Evolutionary conservation across 2,113 vertebrate species (phyloP).

Genomic region (Anas platyrhynchos): DNA sequence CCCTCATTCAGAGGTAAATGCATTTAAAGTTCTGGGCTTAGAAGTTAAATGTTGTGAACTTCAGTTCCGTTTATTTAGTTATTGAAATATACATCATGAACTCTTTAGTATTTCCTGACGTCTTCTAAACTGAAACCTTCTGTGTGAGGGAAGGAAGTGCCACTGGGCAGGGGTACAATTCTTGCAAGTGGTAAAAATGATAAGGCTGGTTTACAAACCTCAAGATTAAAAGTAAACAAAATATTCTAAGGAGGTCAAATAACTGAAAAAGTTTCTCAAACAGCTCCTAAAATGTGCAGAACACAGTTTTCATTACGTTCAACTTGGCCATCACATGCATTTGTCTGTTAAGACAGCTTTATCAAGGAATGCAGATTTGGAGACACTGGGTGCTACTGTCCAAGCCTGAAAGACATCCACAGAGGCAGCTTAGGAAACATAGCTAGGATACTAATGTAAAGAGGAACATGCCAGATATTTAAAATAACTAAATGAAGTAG

Average conservation of each 20-base stretch:
- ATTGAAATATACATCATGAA: background rate
- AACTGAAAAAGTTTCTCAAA: background rate
- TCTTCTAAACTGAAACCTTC: background rate
- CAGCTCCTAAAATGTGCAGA: background rate
- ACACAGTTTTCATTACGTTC: conserved; percentile 3
- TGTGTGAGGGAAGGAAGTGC: background rate
- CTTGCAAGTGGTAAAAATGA: background rate
- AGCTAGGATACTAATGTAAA: background rate
- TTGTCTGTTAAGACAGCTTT: background rate
- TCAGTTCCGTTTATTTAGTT: background rate
- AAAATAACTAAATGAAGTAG: background rate
- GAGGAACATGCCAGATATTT: background rate
- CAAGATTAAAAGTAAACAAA: background rate
- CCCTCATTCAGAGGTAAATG: background rate
- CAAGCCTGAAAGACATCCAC: background rate
- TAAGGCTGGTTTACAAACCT: background rate
- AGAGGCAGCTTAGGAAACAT: conserved; percentile 8
- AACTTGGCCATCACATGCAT: background rate
- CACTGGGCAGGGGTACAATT: background rate
- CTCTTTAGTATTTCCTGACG: background rate
- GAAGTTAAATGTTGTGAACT: background rate
- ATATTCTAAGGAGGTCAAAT: background rate
- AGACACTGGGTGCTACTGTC: background rate
- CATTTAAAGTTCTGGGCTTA: background rate
- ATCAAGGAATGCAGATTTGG: conserved; percentile 3